Conservation (phyloP, 2,113 vertebrate genomes). For the Labeo catla region DNA sequence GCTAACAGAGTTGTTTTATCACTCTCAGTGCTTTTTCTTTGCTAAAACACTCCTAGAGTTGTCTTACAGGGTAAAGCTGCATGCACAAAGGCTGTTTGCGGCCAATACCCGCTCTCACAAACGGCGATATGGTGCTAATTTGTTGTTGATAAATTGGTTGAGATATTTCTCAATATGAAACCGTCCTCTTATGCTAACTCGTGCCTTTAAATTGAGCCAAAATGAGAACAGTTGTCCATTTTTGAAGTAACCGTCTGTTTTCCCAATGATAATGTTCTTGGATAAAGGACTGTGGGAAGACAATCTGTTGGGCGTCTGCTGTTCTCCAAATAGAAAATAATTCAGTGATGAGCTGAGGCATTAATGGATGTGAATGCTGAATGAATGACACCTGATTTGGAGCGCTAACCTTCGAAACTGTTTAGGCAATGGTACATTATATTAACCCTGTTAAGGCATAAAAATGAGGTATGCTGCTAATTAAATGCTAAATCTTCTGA, state of each 20-base stretch:
- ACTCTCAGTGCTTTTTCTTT: not conserved
- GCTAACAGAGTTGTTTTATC: slow-evolving; percentile 18
- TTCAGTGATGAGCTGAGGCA: slow-evolving; percentile 17
- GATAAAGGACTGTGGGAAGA: slow-evolving; percentile 55
- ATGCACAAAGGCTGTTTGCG: not conserved
- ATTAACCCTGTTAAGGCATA: not conserved
- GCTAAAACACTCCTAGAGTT: not conserved
- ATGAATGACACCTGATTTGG: not conserved
- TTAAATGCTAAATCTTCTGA: slow-evolving; percentile 41
- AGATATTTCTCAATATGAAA: slow-evolving; percentile 25
- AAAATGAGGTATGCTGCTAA: slow-evolving; percentile 32
- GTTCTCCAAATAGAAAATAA: slow-evolving; percentile 41
- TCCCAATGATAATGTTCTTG: slow-evolving; percentile 55
- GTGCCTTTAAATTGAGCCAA: slow-evolving; percentile 55
- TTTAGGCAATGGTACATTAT: not conserved
- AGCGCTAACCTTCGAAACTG: not conserved
- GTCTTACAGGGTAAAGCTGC: not conserved
- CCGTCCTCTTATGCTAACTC: slow-evolving; percentile 11
- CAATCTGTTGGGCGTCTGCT: slow-evolving; percentile 58
- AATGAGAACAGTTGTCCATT: slow-evolving; percentile 61
- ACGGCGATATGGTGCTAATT: not conserved
- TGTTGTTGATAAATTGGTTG: slow-evolving; percentile 19
- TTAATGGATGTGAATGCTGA: slow-evolving; percentile 7
- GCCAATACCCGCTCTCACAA: not conserved
- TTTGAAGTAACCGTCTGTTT: slow-evolving; percentile 65